These are phyloP conservation scores for Drosophila parabipectinata DNA, from an alignment of 1,140 invertebrate species.

Conservation along the genomic window DNA sequence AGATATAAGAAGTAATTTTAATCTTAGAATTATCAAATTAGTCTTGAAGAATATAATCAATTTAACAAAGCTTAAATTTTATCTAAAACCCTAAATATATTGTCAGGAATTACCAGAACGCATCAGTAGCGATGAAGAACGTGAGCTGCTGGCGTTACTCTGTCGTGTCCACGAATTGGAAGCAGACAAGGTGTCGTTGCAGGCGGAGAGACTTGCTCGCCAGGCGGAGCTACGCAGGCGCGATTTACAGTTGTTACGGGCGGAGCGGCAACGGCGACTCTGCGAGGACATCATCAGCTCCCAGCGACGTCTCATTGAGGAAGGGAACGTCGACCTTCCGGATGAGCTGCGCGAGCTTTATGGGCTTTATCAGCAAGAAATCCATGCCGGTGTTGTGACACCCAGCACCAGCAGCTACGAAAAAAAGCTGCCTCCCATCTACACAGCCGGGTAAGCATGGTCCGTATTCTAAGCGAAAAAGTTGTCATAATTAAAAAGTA, in stretches of 20 bases:
- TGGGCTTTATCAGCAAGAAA: conserved; percentile 93
- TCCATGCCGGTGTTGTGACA: conserved; percentile 87
- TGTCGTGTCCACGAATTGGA: conserved; percentile 95
- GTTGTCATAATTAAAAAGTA: too few relatives aligned
- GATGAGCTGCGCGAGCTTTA: conserved; percentile 93
- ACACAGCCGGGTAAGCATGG: conserved; percentile 82
- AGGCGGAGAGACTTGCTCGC: conserved; percentile 92
- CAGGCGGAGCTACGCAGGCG: conserved; percentile 93
- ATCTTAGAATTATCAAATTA: too few relatives aligned
- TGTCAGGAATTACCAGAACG: conserved; percentile 91
- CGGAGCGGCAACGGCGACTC: conserved; percentile 92
- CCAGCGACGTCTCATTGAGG: conserved; percentile 93
- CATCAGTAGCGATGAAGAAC: conserved; percentile 93
- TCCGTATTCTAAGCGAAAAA: conserved; percentile 27
- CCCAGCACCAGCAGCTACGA: conserved; percentile 71
- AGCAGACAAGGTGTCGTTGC: conserved; percentile 93
- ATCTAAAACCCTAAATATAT: neutral
- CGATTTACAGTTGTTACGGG: conserved; percentile 92
- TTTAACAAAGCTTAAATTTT: too few relatives aligned
- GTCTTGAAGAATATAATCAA: too few relatives aligned
- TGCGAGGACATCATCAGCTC: conserved; percentile 96
- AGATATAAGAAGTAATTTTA: too few relatives aligned
- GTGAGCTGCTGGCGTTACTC: conserved; percentile 91
- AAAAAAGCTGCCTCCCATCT: conserved; percentile 81
- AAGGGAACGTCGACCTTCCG: conserved; percentile 88